Base-by-base conservation (phyloP, 2,888 invertebrate species). In the Andrena minutula region DNA sequence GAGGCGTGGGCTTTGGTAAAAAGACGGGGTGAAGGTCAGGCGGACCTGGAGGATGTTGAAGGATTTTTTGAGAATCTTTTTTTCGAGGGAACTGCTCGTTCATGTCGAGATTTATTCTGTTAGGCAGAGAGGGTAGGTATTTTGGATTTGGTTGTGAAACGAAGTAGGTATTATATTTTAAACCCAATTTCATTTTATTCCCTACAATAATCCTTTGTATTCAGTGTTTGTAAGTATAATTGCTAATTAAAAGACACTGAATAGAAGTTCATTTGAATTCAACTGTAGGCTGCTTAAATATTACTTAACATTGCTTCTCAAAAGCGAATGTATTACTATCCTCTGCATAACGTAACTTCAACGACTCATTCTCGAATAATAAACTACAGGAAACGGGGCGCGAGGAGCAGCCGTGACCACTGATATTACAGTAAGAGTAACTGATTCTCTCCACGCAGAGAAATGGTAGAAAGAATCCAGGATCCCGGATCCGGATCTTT, bases 401-500 rank as follows among this genome's bases (percentile, higher is more conserved):
- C 28, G 28, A 41, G 26, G 28, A 16, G 12, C n/a, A 30, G 12
- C 4, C 26, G 16, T n/a, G 7, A 23, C n/a, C 23, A 35, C 28
- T 6, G 47, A 28, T 60, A 68, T 53, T 47, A 47, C 65, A 63
- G 68, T 78, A 68, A 56, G 23, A 49, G 51, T 61, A 26, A 64
- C 28, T 26, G 32, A 68, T 66, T 35, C 28, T 69, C 32, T 23
- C 23, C 12, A 30, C 23, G 66, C 20, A 6, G 30, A 49, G 23
- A 49, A 49, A 35, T 28, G 5, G 56, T 68, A 16, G 63, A 6
- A 32, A 20, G 35, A 16, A 72, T 47, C 28, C 28, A n/a, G 35
- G 75, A 41, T 8, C 61, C 23, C 26, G 68, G 10, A 69, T 8
- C 79, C 74, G 74, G 75, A 82, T 75, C 75, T 75, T 82, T 82